A percentile compares a stretch with the other conserved stretches of the same genome.
Conservation (phyloP, 2,113 vertebrate genomes). For the Chamaetylas fuelleborni region DNA sequence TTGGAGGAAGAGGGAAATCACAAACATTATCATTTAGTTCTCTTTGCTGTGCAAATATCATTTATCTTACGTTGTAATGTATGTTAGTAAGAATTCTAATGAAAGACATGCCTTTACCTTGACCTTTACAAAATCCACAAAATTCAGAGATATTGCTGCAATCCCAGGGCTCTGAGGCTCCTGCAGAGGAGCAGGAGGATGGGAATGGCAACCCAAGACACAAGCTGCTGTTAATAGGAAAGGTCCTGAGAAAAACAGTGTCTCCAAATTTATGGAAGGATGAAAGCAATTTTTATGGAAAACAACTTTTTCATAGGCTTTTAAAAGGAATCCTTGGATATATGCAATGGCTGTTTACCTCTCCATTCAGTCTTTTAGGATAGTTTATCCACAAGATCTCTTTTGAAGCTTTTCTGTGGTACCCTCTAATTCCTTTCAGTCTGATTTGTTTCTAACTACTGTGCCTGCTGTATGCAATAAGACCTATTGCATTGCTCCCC, state of each 20-base stretch:
- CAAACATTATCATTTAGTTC: constrained; percentile 11
- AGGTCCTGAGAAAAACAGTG: background rate
- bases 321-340: background rate
- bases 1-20: constrained; percentile 1
- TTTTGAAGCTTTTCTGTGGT: background rate
- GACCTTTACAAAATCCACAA: constrained; percentile 51
- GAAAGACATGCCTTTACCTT: constrained; percentile 26
- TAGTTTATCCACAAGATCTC: background rate
- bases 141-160: background rate
- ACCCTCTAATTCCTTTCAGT: background rate
- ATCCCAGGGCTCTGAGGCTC: background rate
- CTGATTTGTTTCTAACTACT: background rate
- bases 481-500: background rate
- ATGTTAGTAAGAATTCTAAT: constrained; percentile 29
- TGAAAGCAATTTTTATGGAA: background rate
- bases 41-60: constrained; percentile 57
- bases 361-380: background rate
- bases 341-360: background rate
- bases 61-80: constrained; percentile 10
- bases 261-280: background rate
- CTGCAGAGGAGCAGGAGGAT: background rate
- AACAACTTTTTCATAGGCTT: background rate
- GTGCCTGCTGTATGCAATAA: background rate
- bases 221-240: background rate
- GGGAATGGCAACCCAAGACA: background rate